Percentiles rank a stretch among this genome's conserved stretches.
Conservation (phyloP, 1,140 invertebrate species). For the Apocrypta bakeri region DNA sequence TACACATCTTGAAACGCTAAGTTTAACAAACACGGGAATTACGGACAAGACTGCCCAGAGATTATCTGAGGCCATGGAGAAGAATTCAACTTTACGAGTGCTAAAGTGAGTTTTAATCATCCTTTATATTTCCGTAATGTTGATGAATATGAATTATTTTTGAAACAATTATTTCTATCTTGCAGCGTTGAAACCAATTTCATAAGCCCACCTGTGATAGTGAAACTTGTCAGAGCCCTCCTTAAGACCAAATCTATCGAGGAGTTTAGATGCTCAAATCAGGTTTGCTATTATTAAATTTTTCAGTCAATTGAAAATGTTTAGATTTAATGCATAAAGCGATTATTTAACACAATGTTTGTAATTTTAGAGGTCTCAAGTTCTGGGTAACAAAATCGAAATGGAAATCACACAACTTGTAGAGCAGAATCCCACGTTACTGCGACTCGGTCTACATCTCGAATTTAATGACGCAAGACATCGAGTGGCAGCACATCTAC, state of each 20-base stretch:
- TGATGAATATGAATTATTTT: not conserved
- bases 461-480: conserved; percentile 97
- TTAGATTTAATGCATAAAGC: not conserved
- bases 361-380: conserved; percentile 86
- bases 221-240: conserved; percentile 89
- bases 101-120: conserved; percentile 81
- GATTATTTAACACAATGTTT: not conserved
- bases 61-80: conserved; percentile 89
- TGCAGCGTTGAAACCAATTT: conserved; percentile 95
- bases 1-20: conserved; percentile 92
- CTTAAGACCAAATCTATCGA: conserved; percentile 90
- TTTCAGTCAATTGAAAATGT: not conserved
- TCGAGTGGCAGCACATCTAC: conserved; percentile 92
- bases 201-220: conserved; percentile 88
- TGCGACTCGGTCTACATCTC: conserved; percentile 94
- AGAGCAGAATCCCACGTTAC: conserved; percentile 92
- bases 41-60: conserved; percentile 90
- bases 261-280: conserved; percentile 96
- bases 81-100: conserved; percentile 90
- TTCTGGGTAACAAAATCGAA: conserved; percentile 97
- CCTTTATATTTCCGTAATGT: not conserved
- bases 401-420: conserved; percentile 97
- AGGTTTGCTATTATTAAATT: conserved; percentile 77
- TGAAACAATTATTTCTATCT: not conserved
- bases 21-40: conserved; percentile 94